Evolutionary conservation across 2,113 vertebrate genomes (phyloP).

Genomic region (Blennius ocellaris): DNA sequence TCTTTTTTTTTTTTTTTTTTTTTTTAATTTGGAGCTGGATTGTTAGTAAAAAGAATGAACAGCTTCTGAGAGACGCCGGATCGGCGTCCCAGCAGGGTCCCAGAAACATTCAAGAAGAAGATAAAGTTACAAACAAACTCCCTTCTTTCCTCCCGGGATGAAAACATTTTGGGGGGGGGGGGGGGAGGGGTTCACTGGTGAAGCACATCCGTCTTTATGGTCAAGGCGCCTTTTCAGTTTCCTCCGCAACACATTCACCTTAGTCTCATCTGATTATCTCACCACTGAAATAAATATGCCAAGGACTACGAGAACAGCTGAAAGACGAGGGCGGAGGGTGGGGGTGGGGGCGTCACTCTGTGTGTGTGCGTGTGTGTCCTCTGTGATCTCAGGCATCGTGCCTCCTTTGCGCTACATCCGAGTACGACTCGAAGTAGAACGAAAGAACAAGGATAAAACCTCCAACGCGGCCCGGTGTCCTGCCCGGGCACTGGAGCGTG

Average conservation of each 20-base stretch:
- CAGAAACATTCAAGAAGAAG: conserved; percentile 51
- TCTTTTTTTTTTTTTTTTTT: neutral
- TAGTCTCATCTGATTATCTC: conserved; percentile 48
- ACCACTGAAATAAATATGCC: conserved; percentile 75
- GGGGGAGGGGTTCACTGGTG: conserved; percentile 34
- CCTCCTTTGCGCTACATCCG: conserved; percentile 7
- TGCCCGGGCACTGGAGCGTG: conserved; percentile 3
- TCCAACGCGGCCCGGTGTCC: conserved; percentile 2
- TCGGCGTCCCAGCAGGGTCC: neutral
- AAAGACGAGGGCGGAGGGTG: neutral
- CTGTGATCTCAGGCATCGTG: conserved; percentile 33
- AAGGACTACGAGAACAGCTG: conserved; percentile 9
- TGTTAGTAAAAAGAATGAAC: neutral
- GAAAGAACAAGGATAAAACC: too few species aligned
- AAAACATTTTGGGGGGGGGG: too few species aligned
- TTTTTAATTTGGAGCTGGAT: neutral
- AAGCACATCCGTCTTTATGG: conserved; percentile 65
- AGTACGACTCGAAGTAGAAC: neutral
- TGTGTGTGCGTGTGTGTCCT: conserved; percentile 12
- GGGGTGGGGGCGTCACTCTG: conserved; percentile 18
- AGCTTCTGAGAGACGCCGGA: neutral
- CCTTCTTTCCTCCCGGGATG: conserved; percentile 4
- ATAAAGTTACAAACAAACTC: conserved; percentile 15
- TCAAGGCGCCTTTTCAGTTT: conserved; percentile 30
- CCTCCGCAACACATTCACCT: conserved; percentile 64